Percentiles rank a stretch among this genome's conserved stretches.
phyloP scores from a whole-genome alignment of 2,888 invertebrate species.

The Operophtera brumata region DNA sequence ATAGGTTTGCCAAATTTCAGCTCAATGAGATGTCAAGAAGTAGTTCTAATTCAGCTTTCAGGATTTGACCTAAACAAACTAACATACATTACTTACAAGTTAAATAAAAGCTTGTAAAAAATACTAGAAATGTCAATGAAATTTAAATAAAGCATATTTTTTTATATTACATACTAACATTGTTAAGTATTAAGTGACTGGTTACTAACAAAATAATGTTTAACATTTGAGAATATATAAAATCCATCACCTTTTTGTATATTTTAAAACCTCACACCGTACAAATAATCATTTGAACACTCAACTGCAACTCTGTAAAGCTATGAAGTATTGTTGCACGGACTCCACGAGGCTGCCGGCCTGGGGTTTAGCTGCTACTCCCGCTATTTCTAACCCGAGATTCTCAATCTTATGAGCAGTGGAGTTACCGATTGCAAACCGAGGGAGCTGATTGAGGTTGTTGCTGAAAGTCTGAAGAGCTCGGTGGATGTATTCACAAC shows the following conservation, averaged over 20 bases:
- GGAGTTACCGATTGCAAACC: constrained; percentile 73
- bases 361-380: constrained; percentile 59
- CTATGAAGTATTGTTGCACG: constrained; percentile 53
- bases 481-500: constrained; percentile 68
- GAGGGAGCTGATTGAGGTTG: constrained; percentile 56
- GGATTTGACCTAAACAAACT: too few species aligned
- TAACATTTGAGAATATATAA: constrained; percentile 4
- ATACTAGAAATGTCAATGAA: too few species aligned
- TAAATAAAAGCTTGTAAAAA: too few species aligned
- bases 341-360: constrained; percentile 59
- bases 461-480: constrained; percentile 69
- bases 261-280: not conserved
- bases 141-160: too few species aligned
- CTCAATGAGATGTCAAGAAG: too few species aligned
- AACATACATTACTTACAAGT: too few species aligned
- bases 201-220: not conserved
- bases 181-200: not conserved
- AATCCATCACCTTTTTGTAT: constrained; percentile 22
- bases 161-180: not conserved
- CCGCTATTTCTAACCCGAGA: constrained; percentile 68
- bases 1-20: too few species aligned
- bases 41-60: too few species aligned
- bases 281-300: not conserved
- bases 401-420: constrained; percentile 72
- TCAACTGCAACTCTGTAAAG: constrained; percentile 37